Evolutionary conservation across 2,888 invertebrate genomes (phyloP).

Genomic region (Pocota personata): DNA sequence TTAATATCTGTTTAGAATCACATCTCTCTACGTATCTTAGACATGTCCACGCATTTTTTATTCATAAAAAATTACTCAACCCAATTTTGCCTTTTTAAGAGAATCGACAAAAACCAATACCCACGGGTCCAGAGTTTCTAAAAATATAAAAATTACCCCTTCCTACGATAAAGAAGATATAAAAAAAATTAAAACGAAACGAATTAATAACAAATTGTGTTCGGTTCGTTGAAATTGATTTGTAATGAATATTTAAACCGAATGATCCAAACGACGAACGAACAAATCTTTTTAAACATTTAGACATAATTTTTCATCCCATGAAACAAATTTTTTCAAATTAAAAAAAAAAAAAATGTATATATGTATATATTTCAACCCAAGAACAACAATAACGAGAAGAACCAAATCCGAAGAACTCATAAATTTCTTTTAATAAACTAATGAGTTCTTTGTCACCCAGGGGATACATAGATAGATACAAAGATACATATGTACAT

Average conservation of each 20-base stretch:
- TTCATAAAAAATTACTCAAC: slow-evolving; percentile 9
- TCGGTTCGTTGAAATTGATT: slow-evolving; percentile 48
- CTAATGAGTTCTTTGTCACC: slow-evolving; percentile 59
- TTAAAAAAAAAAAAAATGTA: not conserved
- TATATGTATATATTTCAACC: not conserved
- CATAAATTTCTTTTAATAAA: slow-evolving; percentile 62
- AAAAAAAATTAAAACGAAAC: slow-evolving; percentile 29
- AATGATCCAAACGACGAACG: slow-evolving; percentile 13
- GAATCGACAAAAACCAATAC: not conserved
- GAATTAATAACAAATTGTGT: slow-evolving; percentile 62
- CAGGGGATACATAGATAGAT: slow-evolving; percentile 1
- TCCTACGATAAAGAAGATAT: slow-evolving; percentile 8
- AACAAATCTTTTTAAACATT: slow-evolving; percentile 33
- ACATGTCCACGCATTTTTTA: slow-evolving; percentile 2
- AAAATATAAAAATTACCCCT: slow-evolving; percentile 30
- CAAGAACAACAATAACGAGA: not conserved
- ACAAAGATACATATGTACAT: not conserved
- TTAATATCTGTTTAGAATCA: not conserved
- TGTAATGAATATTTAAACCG: slow-evolving; percentile 52
- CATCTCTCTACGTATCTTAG: not conserved
- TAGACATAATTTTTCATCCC: slow-evolving; percentile 44
- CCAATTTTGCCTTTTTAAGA: slow-evolving; percentile 10
- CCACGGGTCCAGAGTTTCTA: slow-evolving; percentile 26
- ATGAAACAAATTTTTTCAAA: slow-evolving; percentile 5
- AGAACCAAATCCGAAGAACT: slow-evolving; percentile 47